Evolutionary conservation across 2,888 invertebrate genomes (phyloP).

Genomic region (Parthenolecanium corni): DNA sequence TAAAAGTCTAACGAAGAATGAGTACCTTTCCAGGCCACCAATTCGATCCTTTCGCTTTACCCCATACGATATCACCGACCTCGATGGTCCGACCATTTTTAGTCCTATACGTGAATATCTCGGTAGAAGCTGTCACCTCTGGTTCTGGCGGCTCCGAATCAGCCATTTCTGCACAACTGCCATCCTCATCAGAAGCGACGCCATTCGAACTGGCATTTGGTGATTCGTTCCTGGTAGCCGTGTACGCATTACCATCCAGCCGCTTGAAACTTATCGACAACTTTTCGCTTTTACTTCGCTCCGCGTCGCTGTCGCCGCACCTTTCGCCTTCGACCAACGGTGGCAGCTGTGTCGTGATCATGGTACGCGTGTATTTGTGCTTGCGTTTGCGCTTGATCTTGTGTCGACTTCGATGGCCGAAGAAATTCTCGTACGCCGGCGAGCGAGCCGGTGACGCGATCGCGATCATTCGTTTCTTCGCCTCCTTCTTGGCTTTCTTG

Average conservation of each 20-base stretch:
- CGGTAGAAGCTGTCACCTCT: slow-evolving; percentile 34
- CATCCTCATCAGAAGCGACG: slow-evolving; percentile 33
- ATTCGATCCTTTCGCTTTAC: slow-evolving; percentile 72
- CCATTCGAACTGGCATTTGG: slow-evolving; percentile 30
- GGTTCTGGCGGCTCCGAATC: slow-evolving; percentile 15
- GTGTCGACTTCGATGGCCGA: slow-evolving; percentile 41
- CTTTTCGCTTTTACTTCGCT: slow-evolving; percentile 41
- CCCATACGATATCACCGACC: slow-evolving; percentile 76
- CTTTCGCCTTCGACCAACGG: slow-evolving; percentile 38
- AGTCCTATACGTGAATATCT: slow-evolving; percentile 46
- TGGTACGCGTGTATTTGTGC: slow-evolving; percentile 41
- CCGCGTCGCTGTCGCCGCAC: slow-evolving; percentile 49
- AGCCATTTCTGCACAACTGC: not conserved
- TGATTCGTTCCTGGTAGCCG: slow-evolving; percentile 40
- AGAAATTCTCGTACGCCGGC: slow-evolving; percentile 42
- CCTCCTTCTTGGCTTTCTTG: slow-evolving; percentile 68
- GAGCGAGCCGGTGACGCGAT: slow-evolving; percentile 36
- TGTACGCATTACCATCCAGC: slow-evolving; percentile 56
- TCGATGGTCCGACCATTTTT: slow-evolving; percentile 46
- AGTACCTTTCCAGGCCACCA: slow-evolving; percentile 77
- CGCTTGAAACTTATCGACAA: slow-evolving; percentile 62
- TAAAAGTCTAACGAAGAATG: no score
- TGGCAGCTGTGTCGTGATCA: slow-evolving; percentile 42
- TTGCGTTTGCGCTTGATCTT: slow-evolving; percentile 69
- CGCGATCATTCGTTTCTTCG: slow-evolving; percentile 48